phyloP scores from a whole-genome alignment of 2,797 vertebrate species.

The Onychomys torridus region DNA sequence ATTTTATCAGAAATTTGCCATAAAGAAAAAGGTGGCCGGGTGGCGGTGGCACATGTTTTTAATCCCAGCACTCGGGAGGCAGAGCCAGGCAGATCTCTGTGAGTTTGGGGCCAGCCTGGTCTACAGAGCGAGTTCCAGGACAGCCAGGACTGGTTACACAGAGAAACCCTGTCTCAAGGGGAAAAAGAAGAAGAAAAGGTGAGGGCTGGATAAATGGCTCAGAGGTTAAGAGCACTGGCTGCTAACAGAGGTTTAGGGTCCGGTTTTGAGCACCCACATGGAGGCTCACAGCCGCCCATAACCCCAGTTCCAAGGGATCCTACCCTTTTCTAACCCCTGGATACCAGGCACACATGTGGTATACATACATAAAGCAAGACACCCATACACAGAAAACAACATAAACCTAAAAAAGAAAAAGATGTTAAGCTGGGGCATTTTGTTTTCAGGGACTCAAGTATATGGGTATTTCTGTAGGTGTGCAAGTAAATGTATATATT shows the following conservation, averaged over 20 bases:
- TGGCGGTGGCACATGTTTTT: background rate
- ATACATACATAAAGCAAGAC: background rate
- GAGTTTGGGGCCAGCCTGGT: background rate
- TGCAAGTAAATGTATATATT: constrained; percentile 3
- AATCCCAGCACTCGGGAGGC: too few relatives aligned
- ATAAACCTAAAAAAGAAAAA: background rate
- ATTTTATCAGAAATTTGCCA: constrained; percentile 35
- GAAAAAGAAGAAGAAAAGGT: background rate
- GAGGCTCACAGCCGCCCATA: background rate
- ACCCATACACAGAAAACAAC: background rate
- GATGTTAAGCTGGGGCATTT: background rate
- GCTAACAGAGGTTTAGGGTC: background rate
- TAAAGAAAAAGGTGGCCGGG: background rate
- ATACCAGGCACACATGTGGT: background rate
- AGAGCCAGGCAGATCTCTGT: too few relatives aligned
- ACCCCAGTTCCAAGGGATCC: background rate
- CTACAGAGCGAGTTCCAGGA: background rate
- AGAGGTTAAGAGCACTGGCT: background rate
- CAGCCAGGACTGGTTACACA: background rate
- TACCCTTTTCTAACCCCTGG: background rate
- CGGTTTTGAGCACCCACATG: background rate
- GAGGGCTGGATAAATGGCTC: background rate
- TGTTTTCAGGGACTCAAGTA: background rate
- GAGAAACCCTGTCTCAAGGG: background rate
- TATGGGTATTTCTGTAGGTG: background rate